These are phyloP conservation scores for Potorous gilbertii DNA, from an alignment of 2,797 vertebrate genomes.

Conservation along the genomic window DNA sequence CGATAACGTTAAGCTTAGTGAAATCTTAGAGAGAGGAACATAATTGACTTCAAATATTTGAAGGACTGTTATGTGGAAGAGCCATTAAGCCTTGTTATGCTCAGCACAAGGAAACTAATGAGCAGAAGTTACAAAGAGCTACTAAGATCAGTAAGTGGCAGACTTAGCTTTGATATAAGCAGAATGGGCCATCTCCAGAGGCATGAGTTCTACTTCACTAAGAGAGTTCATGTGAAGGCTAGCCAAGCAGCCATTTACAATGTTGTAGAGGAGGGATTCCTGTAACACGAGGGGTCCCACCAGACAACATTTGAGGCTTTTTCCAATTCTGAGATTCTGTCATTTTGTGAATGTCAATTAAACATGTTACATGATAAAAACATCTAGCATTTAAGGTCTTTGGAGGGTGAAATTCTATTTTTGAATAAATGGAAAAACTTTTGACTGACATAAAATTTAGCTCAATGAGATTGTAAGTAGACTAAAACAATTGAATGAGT, in stretches of 20 bases:
- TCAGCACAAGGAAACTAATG: not conserved
- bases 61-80: not conserved
- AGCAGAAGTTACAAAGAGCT: not conserved
- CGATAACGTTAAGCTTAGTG: not conserved
- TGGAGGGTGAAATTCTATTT: conserved; percentile 17
- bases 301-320: not conserved
- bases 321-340: not conserved
- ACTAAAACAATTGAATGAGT: conserved; percentile 30
- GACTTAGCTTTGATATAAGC: not conserved
- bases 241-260: not conserved
- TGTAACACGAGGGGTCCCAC: not conserved
- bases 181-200: not conserved
- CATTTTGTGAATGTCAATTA: not conserved
- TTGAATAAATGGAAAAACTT: not conserved
- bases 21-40: not conserved
- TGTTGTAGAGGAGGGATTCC: not conserved
- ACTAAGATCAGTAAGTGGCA: not conserved
- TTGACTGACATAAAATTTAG: conserved; percentile 1
- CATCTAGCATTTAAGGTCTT: conserved; percentile 3
- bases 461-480: not conserved
- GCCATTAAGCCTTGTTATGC: not conserved
- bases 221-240: not conserved
- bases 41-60: not conserved
- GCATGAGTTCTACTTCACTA: not conserved
- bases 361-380: not conserved